These are phyloP conservation scores for Steinernema carpocapsae DNA, from an alignment of 2,888 invertebrate species.

Conservation along the genomic window DNA sequence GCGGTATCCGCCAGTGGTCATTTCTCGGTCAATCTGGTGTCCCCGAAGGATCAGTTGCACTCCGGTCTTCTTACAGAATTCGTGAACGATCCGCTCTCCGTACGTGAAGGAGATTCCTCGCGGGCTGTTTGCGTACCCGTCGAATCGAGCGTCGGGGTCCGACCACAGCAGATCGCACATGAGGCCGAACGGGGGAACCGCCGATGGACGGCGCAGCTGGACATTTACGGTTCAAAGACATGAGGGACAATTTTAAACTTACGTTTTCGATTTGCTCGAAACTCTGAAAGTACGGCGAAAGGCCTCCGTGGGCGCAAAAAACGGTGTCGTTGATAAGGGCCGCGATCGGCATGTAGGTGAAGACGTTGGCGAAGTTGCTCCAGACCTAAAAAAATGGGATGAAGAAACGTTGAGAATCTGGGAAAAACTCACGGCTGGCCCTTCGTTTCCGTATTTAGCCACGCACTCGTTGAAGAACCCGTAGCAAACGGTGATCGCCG, in stretches of 20 bases:
- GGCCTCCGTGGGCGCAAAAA: conserved; percentile 58
- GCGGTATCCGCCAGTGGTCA: conserved; percentile 48
- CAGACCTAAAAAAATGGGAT: conserved; percentile 41
- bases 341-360: conserved; percentile 56
- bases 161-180: conserved; percentile 60
- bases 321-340: conserved; percentile 51
- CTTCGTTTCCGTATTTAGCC: conserved; percentile 35
- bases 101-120: conserved; percentile 74
- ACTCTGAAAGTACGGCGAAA: conserved; percentile 51
- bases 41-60: conserved; percentile 73
- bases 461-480: conserved; percentile 59
- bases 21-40: conserved; percentile 71
- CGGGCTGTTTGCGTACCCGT: conserved; percentile 50
- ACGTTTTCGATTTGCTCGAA: conserved; percentile 51
- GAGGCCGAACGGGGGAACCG: conserved; percentile 55
- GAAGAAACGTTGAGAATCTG: background rate
- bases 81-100: conserved; percentile 73
- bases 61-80: conserved; percentile 72
- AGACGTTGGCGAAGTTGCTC: conserved; percentile 52
- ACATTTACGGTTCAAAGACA: background rate
- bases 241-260: background rate
- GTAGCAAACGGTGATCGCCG: background rate
- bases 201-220: conserved; percentile 52
- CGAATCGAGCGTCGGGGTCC: conserved; percentile 47
- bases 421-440: background rate